These are phyloP conservation scores for Andrena fulva DNA, from an alignment of 2,888 invertebrate species.

Conservation along the genomic window DNA sequence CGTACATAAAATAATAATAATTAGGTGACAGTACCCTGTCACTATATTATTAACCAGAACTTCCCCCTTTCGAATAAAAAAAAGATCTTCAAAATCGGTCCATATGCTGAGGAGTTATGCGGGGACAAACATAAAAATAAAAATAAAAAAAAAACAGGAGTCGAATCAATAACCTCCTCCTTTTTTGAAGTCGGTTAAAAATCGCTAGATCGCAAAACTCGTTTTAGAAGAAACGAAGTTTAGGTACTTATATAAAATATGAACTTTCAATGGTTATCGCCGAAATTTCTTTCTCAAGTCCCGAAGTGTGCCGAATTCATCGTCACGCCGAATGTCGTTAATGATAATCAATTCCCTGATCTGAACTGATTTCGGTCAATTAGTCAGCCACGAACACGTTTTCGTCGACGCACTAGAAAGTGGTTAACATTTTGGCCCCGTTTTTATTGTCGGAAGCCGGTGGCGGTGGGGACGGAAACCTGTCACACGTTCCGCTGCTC, in stretches of 20 bases:
- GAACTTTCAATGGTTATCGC: too few relatives aligned
- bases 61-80: too few relatives aligned
- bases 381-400: slow-evolving; percentile 12
- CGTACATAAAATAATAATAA: too few relatives aligned
- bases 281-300: not conserved
- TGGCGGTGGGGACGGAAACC: slow-evolving; percentile 39
- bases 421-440: slow-evolving; percentile 80
- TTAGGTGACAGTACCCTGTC: too few relatives aligned
- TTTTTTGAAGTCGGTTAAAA: not conserved
- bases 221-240: not conserved
- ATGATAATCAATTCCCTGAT: not conserved
- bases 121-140: too few relatives aligned
- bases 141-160: too few relatives aligned
- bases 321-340: not conserved
- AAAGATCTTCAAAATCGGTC: too few relatives aligned
- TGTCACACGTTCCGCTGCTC: slow-evolving; percentile 30
- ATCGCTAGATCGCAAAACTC: not conserved
- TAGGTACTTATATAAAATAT: too few relatives aligned
- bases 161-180: too few relatives aligned
- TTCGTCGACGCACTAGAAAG: slow-evolving; percentile 71
- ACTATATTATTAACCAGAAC: too few relatives aligned
- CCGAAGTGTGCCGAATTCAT: not conserved
- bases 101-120: too few relatives aligned
- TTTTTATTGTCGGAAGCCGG: slow-evolving; percentile 67
- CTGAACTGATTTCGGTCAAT: slow-evolving; percentile 6